phyloP scores from a whole-genome alignment of 2,797 vertebrate genomes.

The Erethizon dorsatum region DNA sequence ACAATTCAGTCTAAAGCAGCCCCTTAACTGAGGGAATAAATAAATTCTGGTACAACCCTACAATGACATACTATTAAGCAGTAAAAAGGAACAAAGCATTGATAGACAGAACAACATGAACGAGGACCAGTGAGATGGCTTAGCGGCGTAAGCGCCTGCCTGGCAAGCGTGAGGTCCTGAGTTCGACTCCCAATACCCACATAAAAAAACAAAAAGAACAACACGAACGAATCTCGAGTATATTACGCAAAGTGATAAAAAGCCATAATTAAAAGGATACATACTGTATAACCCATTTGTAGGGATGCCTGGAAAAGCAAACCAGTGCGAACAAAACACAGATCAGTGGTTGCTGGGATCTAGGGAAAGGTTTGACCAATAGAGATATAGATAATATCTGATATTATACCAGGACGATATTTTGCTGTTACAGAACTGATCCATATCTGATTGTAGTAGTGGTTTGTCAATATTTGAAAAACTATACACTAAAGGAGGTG shows the following conservation, averaged over 20 bases:
- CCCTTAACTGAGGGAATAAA: background rate
- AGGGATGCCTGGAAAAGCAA: background rate
- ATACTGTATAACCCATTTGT: background rate
- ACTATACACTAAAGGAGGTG: background rate
- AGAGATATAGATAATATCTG: background rate
- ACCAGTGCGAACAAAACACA: background rate
- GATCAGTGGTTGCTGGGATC: background rate
- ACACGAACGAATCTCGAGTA: background rate
- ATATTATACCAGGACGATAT: background rate
- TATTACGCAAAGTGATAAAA: background rate
- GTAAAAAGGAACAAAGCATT: background rate
- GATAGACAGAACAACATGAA: background rate
- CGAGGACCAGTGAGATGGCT: background rate
- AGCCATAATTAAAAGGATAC: background rate
- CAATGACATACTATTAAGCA: background rate
- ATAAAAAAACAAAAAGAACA: background rate
- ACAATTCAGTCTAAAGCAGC: background rate
- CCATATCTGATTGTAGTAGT: background rate
- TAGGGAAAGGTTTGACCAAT: background rate
- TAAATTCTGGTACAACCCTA: background rate
- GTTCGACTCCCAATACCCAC: no score
- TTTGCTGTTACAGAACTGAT: background rate
- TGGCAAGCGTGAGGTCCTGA: no score
- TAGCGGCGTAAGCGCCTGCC: no score
- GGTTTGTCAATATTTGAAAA: background rate